Base-by-base conservation (phyloP, 2,888 invertebrate species). In the Lasioglossum lativentre region DNA sequence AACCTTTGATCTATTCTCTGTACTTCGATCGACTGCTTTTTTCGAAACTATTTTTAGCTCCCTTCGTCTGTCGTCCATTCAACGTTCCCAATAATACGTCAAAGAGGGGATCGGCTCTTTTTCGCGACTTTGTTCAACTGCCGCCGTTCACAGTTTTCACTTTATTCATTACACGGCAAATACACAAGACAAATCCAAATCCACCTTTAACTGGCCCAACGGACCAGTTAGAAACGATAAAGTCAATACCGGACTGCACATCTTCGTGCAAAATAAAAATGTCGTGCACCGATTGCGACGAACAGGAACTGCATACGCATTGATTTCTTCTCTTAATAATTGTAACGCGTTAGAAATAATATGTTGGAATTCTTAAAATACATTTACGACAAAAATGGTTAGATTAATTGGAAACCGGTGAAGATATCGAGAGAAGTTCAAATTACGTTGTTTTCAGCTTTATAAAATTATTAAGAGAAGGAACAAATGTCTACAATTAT, bases 1-100 rank as follows among this genome's bases (percentile, higher is more conserved):
- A 38, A 68, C 83, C 86, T 87, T 87, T 86, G 87, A 87, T 87
- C 86, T 86, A 80, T 78, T 72, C 78, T 19, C 63, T 14, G 59
- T 59, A 66, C 74, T 79, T 78, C 82, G 75, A 86, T 87, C 73
- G 16, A 27, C 75, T 45, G 56, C 42, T 76, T 83, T 83, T 82
- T 75, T 23, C 10, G 10, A 52, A 78, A 71, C 78, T 77, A 80
- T 82, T 86, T 82, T 86, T 77, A 77, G 66, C 78, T 23, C 52
- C 16, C 16, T 14, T 16, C 56, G 47, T 8, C 63, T 47, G 27
- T 27, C 72, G 38, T 47, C 38, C 23, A 34, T 38, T 23, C 42
- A 16, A 27, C 42, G 40, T 23, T 52, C 19, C 78, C 80, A 63
- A 85, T 85, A 77, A 80, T 66, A 71, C 40, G 52, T 45, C 76